A percentile compares a stretch with the other conserved stretches of the same genome.
phyloP scores from a whole-genome alignment of 2,113 vertebrate genomes.

The Ellobius talpinus region DNA sequence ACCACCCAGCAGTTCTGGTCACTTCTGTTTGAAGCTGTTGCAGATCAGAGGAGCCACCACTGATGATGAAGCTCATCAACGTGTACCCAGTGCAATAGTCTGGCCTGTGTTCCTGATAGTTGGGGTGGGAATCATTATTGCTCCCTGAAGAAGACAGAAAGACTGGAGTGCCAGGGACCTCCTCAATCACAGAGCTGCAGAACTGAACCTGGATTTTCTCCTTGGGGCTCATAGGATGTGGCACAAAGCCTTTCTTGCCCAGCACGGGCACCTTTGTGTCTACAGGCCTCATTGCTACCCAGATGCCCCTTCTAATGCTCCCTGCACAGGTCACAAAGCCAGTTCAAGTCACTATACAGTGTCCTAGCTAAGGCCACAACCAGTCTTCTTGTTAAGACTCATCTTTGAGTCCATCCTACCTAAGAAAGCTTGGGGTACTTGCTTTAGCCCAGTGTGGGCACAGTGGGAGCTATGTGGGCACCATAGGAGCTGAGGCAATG shows the following conservation, averaged over 20 bases:
- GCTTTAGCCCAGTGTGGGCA: not conserved
- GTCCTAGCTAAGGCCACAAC: not conserved
- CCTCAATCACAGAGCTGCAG: not conserved
- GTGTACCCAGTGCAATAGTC: not conserved
- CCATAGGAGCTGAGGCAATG: not conserved
- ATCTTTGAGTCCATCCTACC: not conserved
- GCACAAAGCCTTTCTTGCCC: no score
- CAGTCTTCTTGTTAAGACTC: not conserved
- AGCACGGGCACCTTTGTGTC: no score
- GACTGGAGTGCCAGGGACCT: not conserved
- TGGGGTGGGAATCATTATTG: not conserved
- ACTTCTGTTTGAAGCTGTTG: not conserved
- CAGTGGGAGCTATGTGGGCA: rapidly evolving
- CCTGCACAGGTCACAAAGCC: not conserved
- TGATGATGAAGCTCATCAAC: not conserved
- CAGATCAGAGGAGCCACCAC: rapidly evolving
- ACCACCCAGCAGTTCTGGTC: not conserved
- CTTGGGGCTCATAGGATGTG: not conserved
- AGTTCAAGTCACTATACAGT: rapidly evolving
- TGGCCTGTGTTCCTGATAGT: not conserved
- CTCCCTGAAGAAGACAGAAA: not conserved
- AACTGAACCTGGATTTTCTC: not conserved
- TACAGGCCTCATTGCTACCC: not conserved
- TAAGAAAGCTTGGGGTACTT: not conserved
- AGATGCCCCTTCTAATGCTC: not conserved